Evolutionary conservation across 2,888 invertebrate genomes (phyloP), one percentile per base, ranked within the genome.

Genomic region (Tetramorium bicarinatum): DNA sequence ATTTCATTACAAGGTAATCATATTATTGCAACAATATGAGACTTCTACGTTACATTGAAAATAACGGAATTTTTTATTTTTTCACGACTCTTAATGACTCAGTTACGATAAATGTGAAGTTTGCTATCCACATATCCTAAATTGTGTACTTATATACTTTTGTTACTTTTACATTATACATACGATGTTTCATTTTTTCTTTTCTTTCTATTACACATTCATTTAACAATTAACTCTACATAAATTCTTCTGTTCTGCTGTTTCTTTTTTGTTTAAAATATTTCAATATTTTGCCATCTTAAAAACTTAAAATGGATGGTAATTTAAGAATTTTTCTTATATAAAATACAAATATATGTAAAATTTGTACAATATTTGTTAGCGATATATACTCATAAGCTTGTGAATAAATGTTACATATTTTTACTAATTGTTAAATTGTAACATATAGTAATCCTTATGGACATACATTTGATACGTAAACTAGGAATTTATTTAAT

Each of bases 281-380:
- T 75, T 77, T 81, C 21, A n/a, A 54, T 71, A 82, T 62, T 83
- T 71, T 69, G 72, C 64, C 75, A 82, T 83, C 77, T 85, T 83
- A 86, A 25, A 66, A 25, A 29, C 71, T 61, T 61, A 15, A 77
- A 29, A 77, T 61, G 59, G 47, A 21, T 76, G 52, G 25, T 41
- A 76, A 83, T 80, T n/a, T 56, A 85, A 85, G 44, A 80, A 77
- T 79, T 75, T 76, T 56, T 41, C 3, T 71, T 59, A 69, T 69
- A 66, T 75, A 49, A 74, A 34, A 74, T 85, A 77, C 34, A 85
- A 25, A 87, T 61, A 71, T 75, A 69, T 88, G 80, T 87, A 87
- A 86, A 88, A 81, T 88, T 83, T 87, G 82, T 88, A 87, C 72
- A 88, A 87, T 82, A 83, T 82, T 84, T 83, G 54, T 83, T 59